phyloP scores from a whole-genome alignment of 2,113 vertebrate species.

The Malaclemys terrapin region DNA sequence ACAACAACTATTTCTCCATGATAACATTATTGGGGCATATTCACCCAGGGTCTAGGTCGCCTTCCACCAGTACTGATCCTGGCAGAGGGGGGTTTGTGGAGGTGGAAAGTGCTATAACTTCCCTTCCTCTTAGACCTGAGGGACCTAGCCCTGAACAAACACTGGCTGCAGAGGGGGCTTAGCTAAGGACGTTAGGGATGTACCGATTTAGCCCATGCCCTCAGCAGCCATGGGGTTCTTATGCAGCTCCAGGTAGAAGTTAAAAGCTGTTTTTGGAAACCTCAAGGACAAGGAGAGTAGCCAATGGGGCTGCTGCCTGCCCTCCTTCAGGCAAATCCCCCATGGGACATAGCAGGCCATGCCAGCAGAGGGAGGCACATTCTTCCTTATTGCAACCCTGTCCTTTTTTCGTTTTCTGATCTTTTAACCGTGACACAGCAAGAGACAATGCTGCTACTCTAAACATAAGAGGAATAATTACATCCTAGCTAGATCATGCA shows the following conservation, averaged over 20 bases:
- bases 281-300: background rate
- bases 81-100: background rate
- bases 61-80: background rate
- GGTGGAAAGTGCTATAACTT: background rate
- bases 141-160: background rate
- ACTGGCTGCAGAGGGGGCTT: background rate
- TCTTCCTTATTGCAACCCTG: background rate
- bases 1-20: background rate
- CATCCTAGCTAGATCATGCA: background rate
- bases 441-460: background rate
- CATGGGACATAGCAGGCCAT: background rate
- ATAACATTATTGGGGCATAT: background rate
- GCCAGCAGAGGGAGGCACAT: background rate
- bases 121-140: background rate
- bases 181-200: background rate
- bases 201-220: background rate
- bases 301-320: background rate
- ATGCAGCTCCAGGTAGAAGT: background rate
- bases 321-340: background rate
- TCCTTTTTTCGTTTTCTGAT: background rate
- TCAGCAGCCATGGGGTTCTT: background rate
- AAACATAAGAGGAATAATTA: background rate
- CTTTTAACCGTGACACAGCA: fast-evolving
- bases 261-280: background rate
- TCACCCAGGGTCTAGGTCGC: background rate